Conservation (phyloP, 1,140 invertebrate species). For the Drosophila sechellia region DNA sequence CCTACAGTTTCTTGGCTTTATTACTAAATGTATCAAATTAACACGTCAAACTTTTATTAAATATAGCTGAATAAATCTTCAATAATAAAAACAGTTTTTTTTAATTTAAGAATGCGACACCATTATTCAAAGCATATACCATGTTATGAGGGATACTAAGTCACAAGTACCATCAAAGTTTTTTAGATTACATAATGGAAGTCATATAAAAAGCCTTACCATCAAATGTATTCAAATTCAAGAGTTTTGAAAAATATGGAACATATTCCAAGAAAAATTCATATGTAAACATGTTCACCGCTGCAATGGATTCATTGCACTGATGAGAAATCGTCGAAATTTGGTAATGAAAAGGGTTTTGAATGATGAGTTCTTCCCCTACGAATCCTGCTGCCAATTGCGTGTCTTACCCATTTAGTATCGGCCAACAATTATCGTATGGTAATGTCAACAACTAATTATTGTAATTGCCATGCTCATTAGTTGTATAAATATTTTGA, state of each 20-base stretch:
- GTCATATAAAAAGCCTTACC: too few species aligned
- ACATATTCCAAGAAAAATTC: too few species aligned
- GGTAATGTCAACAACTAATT: conserved; percentile 63
- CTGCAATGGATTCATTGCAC: conserved; percentile 5
- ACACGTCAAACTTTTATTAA: neutral
- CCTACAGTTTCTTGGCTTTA: conserved; percentile 75
- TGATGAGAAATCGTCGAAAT: neutral
- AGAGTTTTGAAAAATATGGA: too few species aligned
- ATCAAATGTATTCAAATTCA: too few species aligned
- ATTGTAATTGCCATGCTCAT: conserved; percentile 63
- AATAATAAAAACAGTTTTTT: neutral
- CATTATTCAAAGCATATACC: too few species aligned
- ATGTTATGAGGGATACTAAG: too few species aligned
- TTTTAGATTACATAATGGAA: too few species aligned
- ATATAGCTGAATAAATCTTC: neutral
- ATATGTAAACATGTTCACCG: neutral
- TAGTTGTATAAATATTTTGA: conserved; percentile 57
- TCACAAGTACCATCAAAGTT: too few species aligned
- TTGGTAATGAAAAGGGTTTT: neutral
- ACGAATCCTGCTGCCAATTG: conserved; percentile 8
- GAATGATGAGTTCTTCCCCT: conserved; percentile 1
- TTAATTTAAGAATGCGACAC: too few species aligned
- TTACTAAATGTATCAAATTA: conserved; percentile 67
- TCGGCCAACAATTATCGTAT: conserved; percentile 26
- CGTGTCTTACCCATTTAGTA: conserved; percentile 54